A percentile compares a stretch with the other conserved stretches of the same genome.
Evolutionary conservation across 2,113 vertebrate species (phyloP).

Genomic region (Sylvia atricapilla): DNA sequence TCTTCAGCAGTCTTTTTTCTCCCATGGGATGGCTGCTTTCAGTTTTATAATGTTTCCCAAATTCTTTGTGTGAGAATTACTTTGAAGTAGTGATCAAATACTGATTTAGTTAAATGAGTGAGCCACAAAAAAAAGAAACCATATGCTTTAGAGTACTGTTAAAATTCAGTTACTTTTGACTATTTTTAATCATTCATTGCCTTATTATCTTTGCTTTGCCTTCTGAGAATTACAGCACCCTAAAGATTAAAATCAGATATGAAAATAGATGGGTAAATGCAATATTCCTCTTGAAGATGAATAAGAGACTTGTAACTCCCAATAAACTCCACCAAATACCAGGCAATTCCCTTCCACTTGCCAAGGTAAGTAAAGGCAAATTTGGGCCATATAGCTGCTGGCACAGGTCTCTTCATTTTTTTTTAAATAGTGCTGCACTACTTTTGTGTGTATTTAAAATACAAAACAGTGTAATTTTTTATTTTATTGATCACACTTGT

Average conservation of each 20-base stretch:
- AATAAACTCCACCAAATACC: not conserved
- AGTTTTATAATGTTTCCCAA: constrained; percentile 22
- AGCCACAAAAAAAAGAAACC: constrained; percentile 49
- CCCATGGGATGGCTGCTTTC: constrained; percentile 20
- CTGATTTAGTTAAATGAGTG: constrained; percentile 49
- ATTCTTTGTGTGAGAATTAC: constrained; percentile 55
- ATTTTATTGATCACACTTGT: not conserved
- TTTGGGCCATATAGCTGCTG: not conserved
- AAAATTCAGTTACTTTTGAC: constrained; percentile 43
- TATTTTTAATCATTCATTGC: constrained; percentile 44
- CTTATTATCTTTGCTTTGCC: constrained; percentile 34
- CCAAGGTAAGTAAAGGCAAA: not conserved
- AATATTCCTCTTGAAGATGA: not conserved
- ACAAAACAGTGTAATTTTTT: not conserved
- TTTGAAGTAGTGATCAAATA: constrained; percentile 58
- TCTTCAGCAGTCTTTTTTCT: constrained; percentile 16
- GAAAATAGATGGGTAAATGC: constrained; percentile 9
- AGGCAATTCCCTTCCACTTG: not conserved
- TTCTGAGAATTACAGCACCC: constrained; percentile 5
- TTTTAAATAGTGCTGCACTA: not conserved
- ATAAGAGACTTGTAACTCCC: not conserved
- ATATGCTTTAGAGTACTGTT: constrained; percentile 7
- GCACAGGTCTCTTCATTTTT: not conserved
- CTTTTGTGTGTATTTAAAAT: not conserved
- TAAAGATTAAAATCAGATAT: constrained; percentile 27